Percentiles rank a stretch among this genome's conserved stretches.
phyloP scores from a whole-genome alignment of 2,888 invertebrate species.

The Sialis lutaria region DNA sequence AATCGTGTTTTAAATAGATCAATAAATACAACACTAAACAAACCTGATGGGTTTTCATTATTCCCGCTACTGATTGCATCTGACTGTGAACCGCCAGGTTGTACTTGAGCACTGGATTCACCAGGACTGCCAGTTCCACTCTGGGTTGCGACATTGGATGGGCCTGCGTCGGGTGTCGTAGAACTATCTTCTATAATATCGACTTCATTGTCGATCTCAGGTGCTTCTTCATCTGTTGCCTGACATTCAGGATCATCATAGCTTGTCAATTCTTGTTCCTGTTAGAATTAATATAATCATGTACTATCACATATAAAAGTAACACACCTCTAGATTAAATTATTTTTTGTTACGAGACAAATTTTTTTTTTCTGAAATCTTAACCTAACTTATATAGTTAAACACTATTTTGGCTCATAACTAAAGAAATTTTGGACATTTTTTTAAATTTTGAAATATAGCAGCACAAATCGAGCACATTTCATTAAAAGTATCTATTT shows the following conservation, averaged over 20 bases:
- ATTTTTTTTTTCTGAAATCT: no score
- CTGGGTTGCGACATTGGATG: background rate
- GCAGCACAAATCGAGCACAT: no score
- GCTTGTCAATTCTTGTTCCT: conserved; percentile 31
- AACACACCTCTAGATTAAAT: no score
- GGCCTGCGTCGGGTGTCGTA: conserved; percentile 12
- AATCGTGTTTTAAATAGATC: no score
- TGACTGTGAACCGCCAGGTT: conserved; percentile 39
- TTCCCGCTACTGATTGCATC: conserved; percentile 58
- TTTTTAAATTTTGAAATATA: no score
- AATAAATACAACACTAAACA: background rate
- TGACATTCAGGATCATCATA: conserved; percentile 17
- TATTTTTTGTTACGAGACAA: no score
- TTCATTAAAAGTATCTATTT: no score
- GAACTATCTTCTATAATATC: conserved; percentile 28
- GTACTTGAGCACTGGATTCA: conserved; percentile 24
- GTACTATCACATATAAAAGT: no score
- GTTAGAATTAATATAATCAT: no score
- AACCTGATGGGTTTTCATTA: conserved; percentile 27
- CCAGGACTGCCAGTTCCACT: conserved; percentile 1
- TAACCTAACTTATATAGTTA: no score
- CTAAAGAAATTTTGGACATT: no score
- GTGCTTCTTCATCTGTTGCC: conserved; percentile 27
- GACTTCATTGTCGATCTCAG: conserved; percentile 40
- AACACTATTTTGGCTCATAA: no score